Conservation (phyloP, 2,888 invertebrate genomes). For the Eupithecia subfuscata region DNA sequence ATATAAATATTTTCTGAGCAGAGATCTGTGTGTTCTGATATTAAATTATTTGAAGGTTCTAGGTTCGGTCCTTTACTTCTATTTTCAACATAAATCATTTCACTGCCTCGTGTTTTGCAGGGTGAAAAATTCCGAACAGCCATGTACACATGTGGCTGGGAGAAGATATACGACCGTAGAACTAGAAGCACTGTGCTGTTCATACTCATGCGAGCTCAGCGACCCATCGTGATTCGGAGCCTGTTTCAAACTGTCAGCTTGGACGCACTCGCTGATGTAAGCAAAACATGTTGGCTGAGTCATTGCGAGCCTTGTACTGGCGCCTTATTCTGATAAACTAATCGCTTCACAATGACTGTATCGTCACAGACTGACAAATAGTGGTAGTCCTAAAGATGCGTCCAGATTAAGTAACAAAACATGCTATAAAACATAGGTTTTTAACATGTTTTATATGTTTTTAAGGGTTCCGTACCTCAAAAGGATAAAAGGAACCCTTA, state of each 20-base stretch:
- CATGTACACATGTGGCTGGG: constrained; percentile 49
- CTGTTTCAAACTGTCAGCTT: constrained; percentile 42
- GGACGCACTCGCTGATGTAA: constrained; percentile 44
- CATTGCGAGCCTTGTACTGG: neutral
- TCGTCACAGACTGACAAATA: no score
- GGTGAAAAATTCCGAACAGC: constrained; percentile 42
- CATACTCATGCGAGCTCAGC: constrained; percentile 36
- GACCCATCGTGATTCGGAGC: constrained; percentile 40
- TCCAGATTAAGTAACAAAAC: no score
- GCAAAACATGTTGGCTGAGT: constrained; percentile 11
- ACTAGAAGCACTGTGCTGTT: constrained; percentile 40
- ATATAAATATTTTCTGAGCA: neutral
- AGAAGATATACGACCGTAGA: constrained; percentile 37
- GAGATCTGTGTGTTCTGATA: neutral
- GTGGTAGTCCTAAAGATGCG: no score
- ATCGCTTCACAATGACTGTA: no score
- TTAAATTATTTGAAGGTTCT: neutral
- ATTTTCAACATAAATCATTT: neutral
- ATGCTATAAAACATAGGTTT: no score
- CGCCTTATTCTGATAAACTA: no score
- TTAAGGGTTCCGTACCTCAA: no score
- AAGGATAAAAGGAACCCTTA: no score
- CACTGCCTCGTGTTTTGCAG: constrained; percentile 26
- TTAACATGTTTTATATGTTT: no score
- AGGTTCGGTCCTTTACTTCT: neutral